Base-by-base conservation (phyloP, 2,113 vertebrate species). In the Peromyscus polionotus region DNA sequence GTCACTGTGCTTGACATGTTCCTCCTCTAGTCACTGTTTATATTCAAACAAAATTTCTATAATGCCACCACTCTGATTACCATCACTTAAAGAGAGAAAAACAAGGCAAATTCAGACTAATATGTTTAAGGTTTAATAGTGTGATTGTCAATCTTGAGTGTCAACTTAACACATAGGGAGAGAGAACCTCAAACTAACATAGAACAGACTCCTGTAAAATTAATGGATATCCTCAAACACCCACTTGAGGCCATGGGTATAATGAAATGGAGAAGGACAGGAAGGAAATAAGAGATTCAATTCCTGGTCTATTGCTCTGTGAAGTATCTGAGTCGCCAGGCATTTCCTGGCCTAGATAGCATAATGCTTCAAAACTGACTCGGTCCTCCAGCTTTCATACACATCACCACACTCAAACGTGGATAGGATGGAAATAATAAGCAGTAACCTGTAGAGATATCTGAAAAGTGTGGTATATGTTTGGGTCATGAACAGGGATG, bases 281-380 rank as follows among this genome's bases (percentile, higher is more conserved):
- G 59, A 96, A 96, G 84, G 83, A 98, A 97, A 22, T 59, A 59
- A 94, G 77, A 93, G 83, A 96, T 94, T 96, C 79, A 86, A 73
- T 61, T 42, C 70, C 81, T 96, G 68, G 84, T 61, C 93, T 93
- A 83, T 57, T 91, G 87, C 84, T 94, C 90, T 91, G 39, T 96
- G 89, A 61, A 76, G 75, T 88, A 94, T 97, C 97, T 97, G 91
- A 68, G 63, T 75, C 91, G 68, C 68, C 94, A 97, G 93, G 92
- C 88, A 93, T 89, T 97, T 96, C 96, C 96, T 95, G 95, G 42
- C 75, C 42, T 31, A 95, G 96, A 97, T 36, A 94, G 91, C 59
- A 93, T 88, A 77, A 67, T 39, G 61, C 63, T 57, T 88, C 88
- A 54, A 42, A 16, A 13, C 45, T 51, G 48, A 59, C 80, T 65